Evolutionary conservation across 1,140 invertebrate genomes (phyloP), one percentile per base, ranked within the genome.

Genomic region (Idris sp.): DNA sequence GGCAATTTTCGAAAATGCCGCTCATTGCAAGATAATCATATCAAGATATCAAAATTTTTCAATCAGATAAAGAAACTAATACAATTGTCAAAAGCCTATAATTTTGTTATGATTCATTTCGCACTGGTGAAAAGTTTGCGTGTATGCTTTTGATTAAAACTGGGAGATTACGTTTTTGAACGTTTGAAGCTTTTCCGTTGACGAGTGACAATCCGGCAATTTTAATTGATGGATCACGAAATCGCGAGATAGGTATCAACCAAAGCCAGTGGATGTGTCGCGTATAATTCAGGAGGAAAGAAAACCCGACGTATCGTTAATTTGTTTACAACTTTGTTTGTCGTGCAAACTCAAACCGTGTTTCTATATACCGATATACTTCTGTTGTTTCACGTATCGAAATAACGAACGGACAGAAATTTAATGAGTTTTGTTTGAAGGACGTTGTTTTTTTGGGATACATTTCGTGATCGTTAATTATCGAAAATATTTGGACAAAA

Each of bases 361-460:
- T 53, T 41, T 19, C 41, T 22, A 31, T n/a, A n/a, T n/a, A n/a
- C n/a, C n/a, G n/a, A n/a, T n/a, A 44, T 41, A 62, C 61, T 59
- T 61, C 56, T 53, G 61, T 61, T 65, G 79, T 73, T n/a, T 76
- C 77, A 80, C 80, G 74, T 78, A 83, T 80, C 78, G 81, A 77
- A 83, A n/a, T n/a, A n/a, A 79, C 74, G 78, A 84, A 82, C 79
- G 77, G 82, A 84, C 82, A 83, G 83, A 81, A 77, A 75, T 83
- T 83, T 84, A 84, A 84, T 83, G 82, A 84, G 83, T 84, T 84
- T 84, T 79, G 81, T 81, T 76, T 54, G 43, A 62, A 64, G 56
- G 68, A 64, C 54, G 56, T 62, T 72, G 51, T 76, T 72, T 41
- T 36, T 41, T 48, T 67, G 33, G 38, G 49, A 61, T 59, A 58